These are phyloP conservation scores for Ptilonorhynchus violaceus DNA, from an alignment of 2,113 vertebrate species.

Conservation along the genomic window DNA sequence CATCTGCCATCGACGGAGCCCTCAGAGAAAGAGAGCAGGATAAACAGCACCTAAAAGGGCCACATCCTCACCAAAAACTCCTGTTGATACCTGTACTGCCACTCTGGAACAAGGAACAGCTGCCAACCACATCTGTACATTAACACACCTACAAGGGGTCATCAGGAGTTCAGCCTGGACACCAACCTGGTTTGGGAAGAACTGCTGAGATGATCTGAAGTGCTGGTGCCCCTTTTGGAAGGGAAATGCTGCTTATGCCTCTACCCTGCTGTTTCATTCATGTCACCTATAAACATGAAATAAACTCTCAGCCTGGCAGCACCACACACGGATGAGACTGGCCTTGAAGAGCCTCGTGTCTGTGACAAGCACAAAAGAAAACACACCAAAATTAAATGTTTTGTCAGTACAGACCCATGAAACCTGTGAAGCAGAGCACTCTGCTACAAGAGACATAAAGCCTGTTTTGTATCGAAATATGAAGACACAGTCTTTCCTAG, in stretches of 20 bases:
- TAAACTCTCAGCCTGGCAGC: background rate
- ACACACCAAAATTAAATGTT: background rate
- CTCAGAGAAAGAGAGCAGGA: background rate
- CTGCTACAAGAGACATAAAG: background rate
- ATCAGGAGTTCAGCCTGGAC: background rate
- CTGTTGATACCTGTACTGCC: background rate
- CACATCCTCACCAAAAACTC: background rate
- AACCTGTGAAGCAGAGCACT: background rate
- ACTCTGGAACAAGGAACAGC: background rate
- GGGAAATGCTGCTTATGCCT: background rate
- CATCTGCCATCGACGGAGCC: background rate
- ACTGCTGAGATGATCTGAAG: background rate
- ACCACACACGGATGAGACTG: rapidly evolving
- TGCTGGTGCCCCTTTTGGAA: background rate
- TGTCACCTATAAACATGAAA: background rate
- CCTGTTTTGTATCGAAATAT: background rate
- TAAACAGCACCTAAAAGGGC: background rate
- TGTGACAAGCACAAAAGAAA: background rate
- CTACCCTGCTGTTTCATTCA: background rate
- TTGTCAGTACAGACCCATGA: background rate
- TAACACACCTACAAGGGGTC: rapidly evolving
- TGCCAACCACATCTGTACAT: background rate
- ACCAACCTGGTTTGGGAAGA: background rate
- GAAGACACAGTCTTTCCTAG: background rate
- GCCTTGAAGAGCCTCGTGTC: background rate